Evolutionary conservation across 1,140 invertebrate genomes (phyloP).

Genomic region (Ips nitidus): DNA sequence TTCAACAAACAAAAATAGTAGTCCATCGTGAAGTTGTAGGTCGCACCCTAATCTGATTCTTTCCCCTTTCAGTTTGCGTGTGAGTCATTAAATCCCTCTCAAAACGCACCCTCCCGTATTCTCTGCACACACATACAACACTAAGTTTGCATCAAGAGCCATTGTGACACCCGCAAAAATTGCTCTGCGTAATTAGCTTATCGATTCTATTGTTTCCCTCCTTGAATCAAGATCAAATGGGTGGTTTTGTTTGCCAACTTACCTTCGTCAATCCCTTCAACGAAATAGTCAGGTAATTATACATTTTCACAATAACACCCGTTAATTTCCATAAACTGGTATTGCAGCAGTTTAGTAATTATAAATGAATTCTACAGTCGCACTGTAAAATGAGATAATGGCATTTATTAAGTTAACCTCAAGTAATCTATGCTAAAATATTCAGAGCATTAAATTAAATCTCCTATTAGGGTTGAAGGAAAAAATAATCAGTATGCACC

Average conservation of each 20-base stretch:
- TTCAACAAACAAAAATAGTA: constrained; percentile 43
- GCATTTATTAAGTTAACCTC: constrained; percentile 31
- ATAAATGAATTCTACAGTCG: too few relatives aligned
- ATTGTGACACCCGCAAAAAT: constrained; percentile 52
- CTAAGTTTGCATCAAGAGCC: constrained; percentile 44
- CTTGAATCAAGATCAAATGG: too few relatives aligned
- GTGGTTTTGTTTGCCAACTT: too few relatives aligned
- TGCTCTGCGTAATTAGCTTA: constrained; percentile 48
- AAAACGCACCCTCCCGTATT: constrained; percentile 41
- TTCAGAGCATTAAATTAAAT: constrained; percentile 34
- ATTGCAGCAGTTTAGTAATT: too few relatives aligned
- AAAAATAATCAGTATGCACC: constrained; percentile 36
- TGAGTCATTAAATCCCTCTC: constrained; percentile 52
- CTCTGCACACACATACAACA: constrained; percentile 42
- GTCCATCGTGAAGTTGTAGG: constrained; percentile 45
- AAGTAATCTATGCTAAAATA: constrained; percentile 33
- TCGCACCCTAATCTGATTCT: constrained; percentile 51
- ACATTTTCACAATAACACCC: too few relatives aligned
- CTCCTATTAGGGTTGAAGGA: constrained; percentile 23
- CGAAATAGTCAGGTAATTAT: too few relatives aligned
- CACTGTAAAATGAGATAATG: constrained; percentile 29
- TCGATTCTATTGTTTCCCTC: constrained; percentile 21
- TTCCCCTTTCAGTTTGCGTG: constrained; percentile 51
- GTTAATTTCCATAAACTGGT: too few relatives aligned
- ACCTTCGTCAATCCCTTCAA: too few relatives aligned